These are phyloP conservation scores for Heliocidaris erythrogramma DNA, from an alignment of 35 echinoderm and acorn worm genomes.

Conservation along the genomic window DNA sequence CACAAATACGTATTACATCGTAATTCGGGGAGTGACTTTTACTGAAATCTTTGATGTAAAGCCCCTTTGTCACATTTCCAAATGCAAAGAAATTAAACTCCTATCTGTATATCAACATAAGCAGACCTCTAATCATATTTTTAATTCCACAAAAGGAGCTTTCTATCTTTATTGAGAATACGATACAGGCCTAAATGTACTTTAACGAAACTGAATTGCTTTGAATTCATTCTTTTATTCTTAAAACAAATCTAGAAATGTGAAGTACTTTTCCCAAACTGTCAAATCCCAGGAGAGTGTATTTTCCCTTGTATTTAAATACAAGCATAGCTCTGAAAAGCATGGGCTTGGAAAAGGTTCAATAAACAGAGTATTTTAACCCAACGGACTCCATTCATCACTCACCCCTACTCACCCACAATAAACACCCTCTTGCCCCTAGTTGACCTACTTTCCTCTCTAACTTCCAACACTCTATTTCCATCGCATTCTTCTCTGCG, in stretches of 20 bases:
- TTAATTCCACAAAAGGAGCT: neutral
- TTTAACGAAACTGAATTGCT: no score
- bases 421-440: slow-evolving; percentile 47
- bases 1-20: no score
- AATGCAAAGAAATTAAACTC: no score
- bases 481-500: slow-evolving; percentile 39
- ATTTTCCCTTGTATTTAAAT: neutral
- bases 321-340: neutral
- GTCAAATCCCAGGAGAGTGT: neutral
- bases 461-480: slow-evolving; percentile 42
- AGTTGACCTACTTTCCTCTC: slow-evolving; percentile 34
- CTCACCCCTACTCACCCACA: slow-evolving; percentile 24
- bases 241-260: neutral
- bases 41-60: no score
- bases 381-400: slow-evolving; percentile 28
- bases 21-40: no score
- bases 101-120: no score
- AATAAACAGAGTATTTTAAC: neutral
- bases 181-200: no score
- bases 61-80: no score
- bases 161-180: neutral
- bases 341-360: neutral
- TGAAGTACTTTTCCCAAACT: neutral
- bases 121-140: no score
- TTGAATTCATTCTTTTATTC: neutral